phyloP scores from a whole-genome alignment of 2,888 invertebrate species.

The Harpalus rubripes region DNA sequence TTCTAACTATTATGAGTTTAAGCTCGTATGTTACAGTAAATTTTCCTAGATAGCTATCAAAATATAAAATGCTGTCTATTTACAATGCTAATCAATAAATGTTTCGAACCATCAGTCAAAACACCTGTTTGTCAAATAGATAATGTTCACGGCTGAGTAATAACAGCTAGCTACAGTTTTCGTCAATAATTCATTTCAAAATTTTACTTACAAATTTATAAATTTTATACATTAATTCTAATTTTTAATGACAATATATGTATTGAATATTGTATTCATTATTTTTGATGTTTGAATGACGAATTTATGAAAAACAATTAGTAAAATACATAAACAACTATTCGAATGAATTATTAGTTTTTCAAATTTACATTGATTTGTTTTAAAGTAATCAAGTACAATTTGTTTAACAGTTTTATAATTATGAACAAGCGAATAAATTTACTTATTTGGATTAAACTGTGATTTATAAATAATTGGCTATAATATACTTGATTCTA shows the following conservation, averaged over 20 bases:
- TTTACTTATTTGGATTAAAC: not conserved
- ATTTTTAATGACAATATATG: not conserved
- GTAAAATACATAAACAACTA: too few species aligned
- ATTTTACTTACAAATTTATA: not conserved
- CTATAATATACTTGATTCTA: too few species aligned
- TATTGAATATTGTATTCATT: not conserved
- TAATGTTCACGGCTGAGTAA: conserved; percentile 18
- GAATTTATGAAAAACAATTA: too few species aligned
- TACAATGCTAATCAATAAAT: conserved; percentile 28
- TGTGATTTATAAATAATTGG: not conserved
- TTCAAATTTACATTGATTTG: not conserved
- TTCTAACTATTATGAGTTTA: too few species aligned
- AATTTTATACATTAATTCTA: not conserved
- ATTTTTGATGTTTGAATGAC: too few species aligned
- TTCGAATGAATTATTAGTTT: not conserved
- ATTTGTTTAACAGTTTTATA: not conserved
- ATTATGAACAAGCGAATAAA: not conserved
- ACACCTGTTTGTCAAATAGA: conserved; percentile 35
- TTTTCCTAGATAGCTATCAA: not conserved
- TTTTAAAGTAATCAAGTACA: not conserved
- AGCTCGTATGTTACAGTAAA: too few species aligned
- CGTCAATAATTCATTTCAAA: conserved; percentile 16
- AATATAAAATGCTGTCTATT: conserved; percentile 23
- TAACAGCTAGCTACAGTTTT: not conserved
- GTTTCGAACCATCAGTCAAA: conserved; percentile 28